Base-by-base conservation (phyloP, 2,797 vertebrate genomes). In the Rhinophrynus dorsalis region DNA sequence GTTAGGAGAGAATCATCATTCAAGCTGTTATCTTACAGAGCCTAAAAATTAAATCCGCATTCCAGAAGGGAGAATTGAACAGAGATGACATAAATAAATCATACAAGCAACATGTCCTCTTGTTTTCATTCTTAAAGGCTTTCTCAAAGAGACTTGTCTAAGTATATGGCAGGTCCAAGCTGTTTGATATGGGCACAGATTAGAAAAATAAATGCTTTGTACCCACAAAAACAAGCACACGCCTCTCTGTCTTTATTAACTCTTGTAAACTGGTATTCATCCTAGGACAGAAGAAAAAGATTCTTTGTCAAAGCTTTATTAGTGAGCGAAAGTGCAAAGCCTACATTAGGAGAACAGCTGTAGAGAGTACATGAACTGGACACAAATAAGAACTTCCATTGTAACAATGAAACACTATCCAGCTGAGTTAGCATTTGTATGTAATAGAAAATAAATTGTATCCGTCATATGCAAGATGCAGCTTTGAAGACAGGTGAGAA, bases 21-120 rank as follows among this genome's bases (percentile, higher is more conserved):
- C 70, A 73, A 73, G 62, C 70, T 73, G 70, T 73, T 73, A 73
- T 66, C 33, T 60, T 52, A 20, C 30, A 17, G 54, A 37, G 50
- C 62, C 37, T 59, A 60, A 65, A 59, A 61, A 26, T n/a, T 15
- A 40, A 6, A 26, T 51, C 55, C 59, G 55, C 13, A 52, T 50
- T 73, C 35, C 61, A 52, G 47, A 51, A 23, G 42, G 26, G 30
- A 71, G 32, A 45, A 15, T 45, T 48, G 18, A 23, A 17, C 13
- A 51, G 7, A 54, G 38, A 57, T 56, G 68, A 40, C 40, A 56
- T 12, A 52, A 42, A 65, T 45, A 42, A 15, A 60, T 66, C 62
- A 60, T 66, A 60, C 55, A 59, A 44, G 60, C 57, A 56, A 54
- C 55, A 60, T 58, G 45, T 52, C 26, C 59, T 20, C 12, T 58